A percentile compares a stretch with the other conserved stretches of the same genome.
Evolutionary conservation across 2,113 vertebrate genomes (phyloP).

Genomic region (Penelope pileata): DNA sequence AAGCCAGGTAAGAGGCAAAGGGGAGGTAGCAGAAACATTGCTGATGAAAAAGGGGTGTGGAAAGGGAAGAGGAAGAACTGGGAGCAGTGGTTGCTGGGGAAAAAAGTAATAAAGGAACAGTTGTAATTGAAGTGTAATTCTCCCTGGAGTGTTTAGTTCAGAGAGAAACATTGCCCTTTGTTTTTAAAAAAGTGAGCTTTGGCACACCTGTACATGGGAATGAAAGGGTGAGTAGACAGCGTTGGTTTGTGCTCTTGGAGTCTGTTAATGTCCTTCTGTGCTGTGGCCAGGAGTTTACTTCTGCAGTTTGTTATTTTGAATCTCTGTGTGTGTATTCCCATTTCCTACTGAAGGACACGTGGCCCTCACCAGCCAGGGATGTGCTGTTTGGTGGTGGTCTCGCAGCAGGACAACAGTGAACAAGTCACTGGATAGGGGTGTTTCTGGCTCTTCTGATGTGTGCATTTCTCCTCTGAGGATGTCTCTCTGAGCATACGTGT

Average conservation of each 20-base stretch:
- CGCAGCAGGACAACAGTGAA: background rate
- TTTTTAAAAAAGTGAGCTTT: background rate
- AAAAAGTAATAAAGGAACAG: background rate
- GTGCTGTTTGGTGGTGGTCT: background rate
- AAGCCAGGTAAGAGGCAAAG: background rate
- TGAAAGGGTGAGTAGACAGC: background rate
- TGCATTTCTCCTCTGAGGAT: background rate
- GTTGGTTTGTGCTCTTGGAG: background rate
- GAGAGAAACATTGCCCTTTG: constrained; percentile 4
- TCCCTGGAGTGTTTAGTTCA: background rate
- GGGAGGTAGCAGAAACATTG: background rate
- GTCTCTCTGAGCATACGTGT: background rate
- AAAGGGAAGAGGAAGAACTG: background rate
- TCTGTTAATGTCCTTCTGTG: background rate
- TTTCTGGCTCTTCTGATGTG: background rate
- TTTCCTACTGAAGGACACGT: background rate
- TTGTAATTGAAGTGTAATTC: background rate
- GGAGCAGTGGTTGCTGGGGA: background rate
- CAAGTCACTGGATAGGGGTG: background rate
- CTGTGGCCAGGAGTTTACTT: background rate
- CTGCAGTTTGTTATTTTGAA: background rate
- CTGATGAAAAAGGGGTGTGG: background rate
- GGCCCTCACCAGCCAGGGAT: background rate
- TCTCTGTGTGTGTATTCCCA: background rate
- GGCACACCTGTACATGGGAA: background rate